Percentiles rank a stretch among this genome's conserved stretches.
These are phyloP conservation scores for Peromyscus aztecus DNA, from an alignment of 2,797 vertebrate species.

Conservation along the genomic window DNA sequence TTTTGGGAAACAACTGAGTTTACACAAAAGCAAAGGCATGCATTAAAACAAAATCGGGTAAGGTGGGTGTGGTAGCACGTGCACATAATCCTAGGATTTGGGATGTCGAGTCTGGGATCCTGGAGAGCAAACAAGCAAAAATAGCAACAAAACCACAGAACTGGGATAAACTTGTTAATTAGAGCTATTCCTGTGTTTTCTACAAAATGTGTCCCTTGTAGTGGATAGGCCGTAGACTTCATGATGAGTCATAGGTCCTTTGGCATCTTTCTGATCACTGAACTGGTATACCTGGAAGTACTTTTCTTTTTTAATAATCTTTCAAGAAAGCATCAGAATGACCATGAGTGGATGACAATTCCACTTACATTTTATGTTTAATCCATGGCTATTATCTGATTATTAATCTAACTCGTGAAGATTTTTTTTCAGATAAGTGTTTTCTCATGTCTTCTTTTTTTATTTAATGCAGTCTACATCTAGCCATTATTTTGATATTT, in stretches of 20 bases:
- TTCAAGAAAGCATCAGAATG: conserved; percentile 50
- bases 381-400: background rate
- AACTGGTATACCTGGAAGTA: background rate
- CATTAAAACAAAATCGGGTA: background rate
- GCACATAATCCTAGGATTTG: too few relatives aligned
- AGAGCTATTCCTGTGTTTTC: conserved; percentile 27
- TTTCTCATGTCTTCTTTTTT: conserved; percentile 44
- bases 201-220: background rate
- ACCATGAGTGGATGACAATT: background rate
- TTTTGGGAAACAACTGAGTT: conserved; percentile 7
- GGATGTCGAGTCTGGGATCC: background rate
- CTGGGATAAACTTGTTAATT: background rate
- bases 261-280: background rate
- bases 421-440: conserved; percentile 31
- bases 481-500: conserved; percentile 76
- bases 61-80: background rate
- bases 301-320: conserved; percentile 26
- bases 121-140: background rate
- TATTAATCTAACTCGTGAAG: conserved; percentile 44
- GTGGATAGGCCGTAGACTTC: conserved; percentile 14
- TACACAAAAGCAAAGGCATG: conserved; percentile 18
- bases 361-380: conserved; percentile 53
- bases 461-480: conserved; percentile 69
- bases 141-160: background rate
- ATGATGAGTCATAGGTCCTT: conserved; percentile 5